phyloP scores from a whole-genome alignment of 2,797 vertebrate species.

The Chiroxiphia lanceolata region DNA sequence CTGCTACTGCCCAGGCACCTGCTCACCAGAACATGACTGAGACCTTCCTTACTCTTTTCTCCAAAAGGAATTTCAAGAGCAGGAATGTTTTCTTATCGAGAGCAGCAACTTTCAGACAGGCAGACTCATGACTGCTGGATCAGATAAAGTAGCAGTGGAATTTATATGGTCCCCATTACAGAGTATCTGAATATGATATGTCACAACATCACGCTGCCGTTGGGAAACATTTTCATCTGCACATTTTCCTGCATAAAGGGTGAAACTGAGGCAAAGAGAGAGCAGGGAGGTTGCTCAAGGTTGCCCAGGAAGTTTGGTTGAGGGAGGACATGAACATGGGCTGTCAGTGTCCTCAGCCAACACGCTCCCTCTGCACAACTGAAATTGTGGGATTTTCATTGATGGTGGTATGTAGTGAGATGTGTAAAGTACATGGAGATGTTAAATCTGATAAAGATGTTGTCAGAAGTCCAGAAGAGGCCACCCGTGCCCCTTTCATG shows the following conservation, averaged over 20 bases:
- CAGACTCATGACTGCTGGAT: conserved; percentile 38
- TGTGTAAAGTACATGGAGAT: background rate
- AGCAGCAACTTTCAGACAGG: conserved; percentile 39
- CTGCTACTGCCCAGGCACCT: conserved; percentile 15
- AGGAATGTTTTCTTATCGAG: conserved; percentile 53
- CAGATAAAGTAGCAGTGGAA: conserved; percentile 58
- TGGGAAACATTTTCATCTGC: background rate
- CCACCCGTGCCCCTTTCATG: fast-evolving
- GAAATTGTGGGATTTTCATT: background rate
- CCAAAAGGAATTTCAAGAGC: conserved; percentile 19
- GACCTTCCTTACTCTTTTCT: background rate
- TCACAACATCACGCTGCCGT: background rate
- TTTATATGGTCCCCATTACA: conserved; percentile 43
- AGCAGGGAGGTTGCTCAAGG: background rate
- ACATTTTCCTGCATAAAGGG: background rate
- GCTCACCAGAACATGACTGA: conserved; percentile 31
- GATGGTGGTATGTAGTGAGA: background rate
- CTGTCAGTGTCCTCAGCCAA: background rate
- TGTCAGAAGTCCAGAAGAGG: background rate
- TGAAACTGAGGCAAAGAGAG: conserved; percentile 2
- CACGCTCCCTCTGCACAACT: background rate
- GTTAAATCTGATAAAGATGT: background rate
- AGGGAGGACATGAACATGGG: background rate
- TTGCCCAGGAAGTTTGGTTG: background rate
- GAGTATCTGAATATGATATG: conserved; percentile 11